Conservation (phyloP, 2,797 vertebrate genomes). For the Semaprochilodus insignis region DNA sequence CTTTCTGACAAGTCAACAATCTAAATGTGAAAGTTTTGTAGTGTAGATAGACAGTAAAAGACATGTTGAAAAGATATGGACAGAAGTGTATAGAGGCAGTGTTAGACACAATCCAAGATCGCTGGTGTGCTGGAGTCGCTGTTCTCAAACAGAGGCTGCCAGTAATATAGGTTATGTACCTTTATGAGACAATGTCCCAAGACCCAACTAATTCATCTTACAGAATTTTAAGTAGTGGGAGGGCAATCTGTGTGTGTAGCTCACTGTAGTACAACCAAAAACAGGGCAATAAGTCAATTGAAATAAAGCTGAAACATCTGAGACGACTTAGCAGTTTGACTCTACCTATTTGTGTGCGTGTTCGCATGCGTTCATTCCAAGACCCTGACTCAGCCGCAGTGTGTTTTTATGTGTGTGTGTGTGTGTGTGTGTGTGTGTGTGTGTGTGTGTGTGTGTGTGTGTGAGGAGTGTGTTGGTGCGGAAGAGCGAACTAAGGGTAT, state of each 20-base stretch:
- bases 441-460: conserved; percentile 30
- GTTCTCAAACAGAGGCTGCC: too few relatives aligned
- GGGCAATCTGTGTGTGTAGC: conserved; percentile 59
- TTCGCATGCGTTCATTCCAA: conserved; percentile 21
- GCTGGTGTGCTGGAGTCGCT: too few relatives aligned
- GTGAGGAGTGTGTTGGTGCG: conserved; percentile 49
- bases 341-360: conserved; percentile 42
- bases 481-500: conserved; percentile 55
- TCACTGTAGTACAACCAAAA: not conserved
- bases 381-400: not conserved
- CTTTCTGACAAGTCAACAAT: too few relatives aligned
- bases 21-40: too few relatives aligned
- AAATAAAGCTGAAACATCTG: not conserved
- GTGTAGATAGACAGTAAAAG: too few relatives aligned
- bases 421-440: conserved; percentile 17
- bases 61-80: too few relatives aligned
- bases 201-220: too few relatives aligned
- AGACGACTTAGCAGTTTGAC: conserved; percentile 36
- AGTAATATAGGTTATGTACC: too few relatives aligned
- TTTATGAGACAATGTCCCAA: too few relatives aligned
- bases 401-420: conserved; percentile 23
- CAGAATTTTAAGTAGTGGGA: conserved; percentile 63
- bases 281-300: conserved; percentile 7
- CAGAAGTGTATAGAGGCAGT: too few relatives aligned
- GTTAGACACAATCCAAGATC: too few relatives aligned